Evolutionary conservation across 2,113 vertebrate species (phyloP).

Genomic region (Tangachromis dhanisi): DNA sequence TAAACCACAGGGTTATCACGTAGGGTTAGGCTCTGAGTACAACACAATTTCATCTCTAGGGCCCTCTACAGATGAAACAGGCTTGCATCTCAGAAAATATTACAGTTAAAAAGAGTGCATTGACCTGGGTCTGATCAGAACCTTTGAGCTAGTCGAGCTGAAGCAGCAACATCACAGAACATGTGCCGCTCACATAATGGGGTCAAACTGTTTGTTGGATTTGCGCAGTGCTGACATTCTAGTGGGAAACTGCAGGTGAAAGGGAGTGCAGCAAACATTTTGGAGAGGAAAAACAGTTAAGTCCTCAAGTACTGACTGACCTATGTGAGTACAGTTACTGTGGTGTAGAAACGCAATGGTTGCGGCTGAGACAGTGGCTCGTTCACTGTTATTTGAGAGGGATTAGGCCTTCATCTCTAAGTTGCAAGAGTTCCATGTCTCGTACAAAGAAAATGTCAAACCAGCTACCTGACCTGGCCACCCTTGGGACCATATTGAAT

Average conservation of each 20-base stretch:
- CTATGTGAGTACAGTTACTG: not conserved
- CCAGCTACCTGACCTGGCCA: conserved; percentile 5
- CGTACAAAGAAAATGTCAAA: conserved; percentile 31
- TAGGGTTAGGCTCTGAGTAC: conserved; percentile 22
- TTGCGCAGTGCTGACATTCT: not conserved
- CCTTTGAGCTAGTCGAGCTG: not conserved
- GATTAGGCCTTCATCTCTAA: not conserved
- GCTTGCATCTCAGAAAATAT: conserved; percentile 36
- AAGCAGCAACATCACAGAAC: not conserved
- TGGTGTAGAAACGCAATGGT: not conserved
- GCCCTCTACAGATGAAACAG: conserved; percentile 25
- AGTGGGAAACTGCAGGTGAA: not conserved
- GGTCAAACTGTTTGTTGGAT: conserved; percentile 1
- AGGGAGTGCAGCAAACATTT: not conserved
- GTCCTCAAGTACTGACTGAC: not conserved
- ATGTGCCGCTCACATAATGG: not conserved
- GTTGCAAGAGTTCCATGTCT: not conserved
- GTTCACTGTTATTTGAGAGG: not conserved
- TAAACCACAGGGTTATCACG: conserved; percentile 23
- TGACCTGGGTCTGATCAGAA: conserved; percentile 6
- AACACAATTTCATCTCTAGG: conserved; percentile 34
- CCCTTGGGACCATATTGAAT: not conserved
- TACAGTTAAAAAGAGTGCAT: conserved; percentile 8
- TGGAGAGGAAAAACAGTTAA: not conserved
- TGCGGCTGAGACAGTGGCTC: not conserved